phyloP scores from a whole-genome alignment of 2,113 vertebrate genomes.

The Leucosticte australis region DNA sequence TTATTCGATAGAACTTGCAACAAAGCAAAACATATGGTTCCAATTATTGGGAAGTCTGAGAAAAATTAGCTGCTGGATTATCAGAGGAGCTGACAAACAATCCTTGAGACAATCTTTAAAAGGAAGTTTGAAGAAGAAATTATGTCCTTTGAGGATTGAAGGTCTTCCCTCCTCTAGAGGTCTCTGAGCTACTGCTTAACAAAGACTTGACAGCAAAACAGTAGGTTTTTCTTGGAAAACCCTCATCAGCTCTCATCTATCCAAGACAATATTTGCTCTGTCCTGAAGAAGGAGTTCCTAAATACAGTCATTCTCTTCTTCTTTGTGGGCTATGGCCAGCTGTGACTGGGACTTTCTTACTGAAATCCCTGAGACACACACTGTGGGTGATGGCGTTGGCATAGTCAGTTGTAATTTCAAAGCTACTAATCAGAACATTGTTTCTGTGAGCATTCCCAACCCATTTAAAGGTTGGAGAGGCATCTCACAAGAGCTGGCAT shows the following conservation, averaged over 20 bases:
- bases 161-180: background rate
- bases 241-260: background rate
- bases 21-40: background rate
- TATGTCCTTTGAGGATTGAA: background rate
- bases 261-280: background rate
- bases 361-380: background rate
- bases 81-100: background rate
- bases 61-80: background rate
- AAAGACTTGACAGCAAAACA: background rate
- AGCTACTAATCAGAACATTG: background rate
- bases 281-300: background rate
- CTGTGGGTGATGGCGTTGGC: background rate
- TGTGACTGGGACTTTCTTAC: background rate
- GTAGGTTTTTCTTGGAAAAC: background rate
- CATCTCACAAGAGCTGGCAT: slow-evolving; percentile 43
- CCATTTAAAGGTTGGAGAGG: slow-evolving; percentile 26
- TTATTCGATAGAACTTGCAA: background rate
- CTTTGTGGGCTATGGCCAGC: background rate
- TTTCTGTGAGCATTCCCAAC: background rate
- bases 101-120: background rate
- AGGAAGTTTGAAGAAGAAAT: background rate
- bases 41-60: background rate
- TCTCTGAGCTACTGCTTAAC: background rate
- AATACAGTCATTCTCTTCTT: background rate
- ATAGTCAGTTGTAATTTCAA: background rate